These are phyloP conservation scores for Pantelozetes paolii DNA, from an alignment of 2,888 invertebrate genomes.

Conservation along the genomic window DNA sequence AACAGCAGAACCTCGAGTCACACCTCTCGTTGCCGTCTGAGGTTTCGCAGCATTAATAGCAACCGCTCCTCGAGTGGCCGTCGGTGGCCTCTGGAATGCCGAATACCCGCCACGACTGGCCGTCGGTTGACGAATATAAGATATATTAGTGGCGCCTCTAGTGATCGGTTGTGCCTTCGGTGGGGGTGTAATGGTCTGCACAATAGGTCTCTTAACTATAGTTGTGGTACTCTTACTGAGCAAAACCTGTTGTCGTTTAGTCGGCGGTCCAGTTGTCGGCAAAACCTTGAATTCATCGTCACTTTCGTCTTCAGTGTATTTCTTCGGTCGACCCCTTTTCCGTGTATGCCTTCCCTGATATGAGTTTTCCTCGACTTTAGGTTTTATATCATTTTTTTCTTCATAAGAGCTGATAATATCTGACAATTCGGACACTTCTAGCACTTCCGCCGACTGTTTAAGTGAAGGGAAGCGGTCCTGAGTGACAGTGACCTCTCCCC, in stretches of 20 bases:
- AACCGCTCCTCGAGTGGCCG: background rate
- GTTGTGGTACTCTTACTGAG: background rate
- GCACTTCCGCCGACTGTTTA: background rate
- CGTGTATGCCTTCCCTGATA: background rate
- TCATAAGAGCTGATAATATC: constrained; percentile 27
- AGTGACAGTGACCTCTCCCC: constrained; percentile 40
- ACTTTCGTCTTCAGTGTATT: constrained; percentile 1
- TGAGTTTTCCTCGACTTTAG: background rate
- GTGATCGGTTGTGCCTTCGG: background rate
- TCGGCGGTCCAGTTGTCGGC: background rate
- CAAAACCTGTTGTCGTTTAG: constrained; percentile 20
- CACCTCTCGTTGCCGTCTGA: background rate
- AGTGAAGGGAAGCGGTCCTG: constrained; percentile 23
- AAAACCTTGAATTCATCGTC: constrained; percentile 2
- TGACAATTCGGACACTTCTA: constrained; percentile 5
- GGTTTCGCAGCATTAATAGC: background rate
- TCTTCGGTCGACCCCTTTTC: constrained; percentile 24
- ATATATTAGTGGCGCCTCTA: background rate
- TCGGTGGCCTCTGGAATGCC: background rate
- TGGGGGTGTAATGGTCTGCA: background rate
- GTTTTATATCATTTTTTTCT: background rate
- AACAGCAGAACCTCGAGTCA: background rate
- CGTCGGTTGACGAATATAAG: background rate
- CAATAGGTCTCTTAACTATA: background rate
- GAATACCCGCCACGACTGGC: constrained; percentile 19